Evolutionary conservation across 2,113 vertebrate genomes (phyloP).

Genomic region (Pao palembangensis): DNA sequence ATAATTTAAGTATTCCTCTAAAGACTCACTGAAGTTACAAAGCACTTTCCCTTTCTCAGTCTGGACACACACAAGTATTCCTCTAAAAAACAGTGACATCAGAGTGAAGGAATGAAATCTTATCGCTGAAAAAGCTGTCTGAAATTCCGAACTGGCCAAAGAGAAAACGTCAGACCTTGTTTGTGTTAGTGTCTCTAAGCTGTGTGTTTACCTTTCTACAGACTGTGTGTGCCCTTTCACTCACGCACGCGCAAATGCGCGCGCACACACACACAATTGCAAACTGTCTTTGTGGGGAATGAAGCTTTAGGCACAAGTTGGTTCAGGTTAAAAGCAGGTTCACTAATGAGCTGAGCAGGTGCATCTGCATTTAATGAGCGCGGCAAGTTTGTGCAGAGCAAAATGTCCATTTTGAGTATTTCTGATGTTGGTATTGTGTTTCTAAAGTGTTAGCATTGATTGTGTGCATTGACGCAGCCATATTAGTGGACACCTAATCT

Average conservation of each 20-base stretch:
- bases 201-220: slow-evolving; percentile 5
- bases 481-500: no score
- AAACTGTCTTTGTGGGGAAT: no score
- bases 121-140: slow-evolving; percentile 66
- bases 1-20: neutral
- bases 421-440: no score
- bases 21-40: slow-evolving; percentile 6
- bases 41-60: no score
- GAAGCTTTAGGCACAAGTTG: no score
- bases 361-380: no score
- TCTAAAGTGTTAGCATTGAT: no score
- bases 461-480: neutral
- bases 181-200: slow-evolving; percentile 40
- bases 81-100: slow-evolving; percentile 59
- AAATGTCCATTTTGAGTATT: no score
- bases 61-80: slow-evolving; percentile 4
- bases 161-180: slow-evolving; percentile 56
- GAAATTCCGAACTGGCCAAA: slow-evolving; percentile 60
- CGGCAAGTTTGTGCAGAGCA: no score
- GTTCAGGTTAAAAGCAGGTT: no score
- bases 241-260: neutral
- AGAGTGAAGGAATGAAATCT: slow-evolving; percentile 70
- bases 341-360: no score
- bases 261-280: no score
- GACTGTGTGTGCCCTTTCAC: slow-evolving; percentile 26